Conservation (phyloP, 2,888 invertebrate species). For the Galerucella nymphaeae region DNA sequence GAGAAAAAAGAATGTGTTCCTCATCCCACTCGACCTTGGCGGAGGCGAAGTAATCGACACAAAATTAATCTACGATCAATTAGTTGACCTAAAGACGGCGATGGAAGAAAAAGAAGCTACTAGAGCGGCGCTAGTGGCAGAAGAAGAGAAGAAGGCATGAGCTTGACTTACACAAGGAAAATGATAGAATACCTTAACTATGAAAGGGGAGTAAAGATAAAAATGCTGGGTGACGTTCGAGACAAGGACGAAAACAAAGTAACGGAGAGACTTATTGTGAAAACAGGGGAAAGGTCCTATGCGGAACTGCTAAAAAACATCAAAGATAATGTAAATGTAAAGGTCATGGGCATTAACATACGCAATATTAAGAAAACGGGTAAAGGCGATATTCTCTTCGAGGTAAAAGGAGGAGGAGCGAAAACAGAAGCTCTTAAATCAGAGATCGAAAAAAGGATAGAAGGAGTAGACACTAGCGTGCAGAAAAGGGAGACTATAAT, state of each 20-base stretch:
- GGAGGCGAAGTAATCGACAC: slow-evolving; percentile 4
- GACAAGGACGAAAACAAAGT: not conserved
- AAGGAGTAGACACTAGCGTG: not conserved
- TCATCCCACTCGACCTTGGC: not conserved
- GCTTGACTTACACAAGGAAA: not conserved
- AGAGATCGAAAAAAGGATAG: slow-evolving; percentile 11
- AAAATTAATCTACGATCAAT: slow-evolving; percentile 1
- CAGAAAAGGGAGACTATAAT: slow-evolving; percentile 1
- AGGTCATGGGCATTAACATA: slow-evolving; percentile 13
- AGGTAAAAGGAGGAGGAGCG: slow-evolving; percentile 14
- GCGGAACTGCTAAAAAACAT: slow-evolving; percentile 19
- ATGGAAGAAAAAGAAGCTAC: slow-evolving; percentile 3
- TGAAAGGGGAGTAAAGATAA: slow-evolving; percentile 4
- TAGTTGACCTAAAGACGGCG: not conserved
- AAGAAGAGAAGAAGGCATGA: slow-evolving; percentile 4
- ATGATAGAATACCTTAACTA: slow-evolving; percentile 10
- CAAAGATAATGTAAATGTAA: slow-evolving; percentile 14
- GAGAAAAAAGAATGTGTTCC: slow-evolving; percentile 4
- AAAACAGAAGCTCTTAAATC: slow-evolving; percentile 10
- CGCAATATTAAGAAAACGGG: slow-evolving; percentile 5
- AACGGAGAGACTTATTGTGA: slow-evolving; percentile 4
- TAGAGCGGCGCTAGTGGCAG: slow-evolving; percentile 1
- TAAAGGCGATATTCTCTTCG: slow-evolving; percentile 13
- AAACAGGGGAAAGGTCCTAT: slow-evolving; percentile 3
- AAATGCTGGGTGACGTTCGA: slow-evolving; percentile 7